Evolutionary conservation across 2,888 invertebrate species (phyloP), one percentile per base, ranked within the genome.

Genomic region (Cheilosia impressa): DNA sequence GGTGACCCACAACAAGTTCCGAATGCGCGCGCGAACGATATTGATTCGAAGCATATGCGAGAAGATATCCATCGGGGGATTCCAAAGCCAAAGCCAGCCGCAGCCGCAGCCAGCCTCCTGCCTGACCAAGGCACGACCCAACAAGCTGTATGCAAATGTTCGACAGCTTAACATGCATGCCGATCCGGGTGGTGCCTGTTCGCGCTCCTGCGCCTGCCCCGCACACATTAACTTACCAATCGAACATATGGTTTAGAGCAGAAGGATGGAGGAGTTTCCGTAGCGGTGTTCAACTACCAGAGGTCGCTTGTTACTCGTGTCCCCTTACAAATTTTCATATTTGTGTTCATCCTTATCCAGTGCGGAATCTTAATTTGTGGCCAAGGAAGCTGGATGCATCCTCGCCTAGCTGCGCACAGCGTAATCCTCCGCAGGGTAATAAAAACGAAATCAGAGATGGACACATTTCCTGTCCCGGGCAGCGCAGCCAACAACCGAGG

Each of bases 131-230:
- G 85, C 85, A 85, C 85, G 80, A 84, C 79, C 79, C 80, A 73
- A 77, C 84, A 84, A 71, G 83, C 72, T 81, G 87, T 88, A 87
- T 88, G 87, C 87, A 88, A 88, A 88, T 87, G 81, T 87, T 84
- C 80, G 77, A 87, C 82, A 79, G 82, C 78, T 87, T 68, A 62
- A 87, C 81, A 88, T 85, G 82, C 81, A 84, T 87, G 81, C 68
- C 55, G 75, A 52, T 79, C 68, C 13, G 62, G 41, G 66, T 52
- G 62, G 78, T 71, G 60, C 17, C 19, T 9, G 52, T 41, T 57
- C 55, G 15, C 27, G 7, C 2, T 47, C 10, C 15, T 41, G 45
- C 27, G 6, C 52, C 22, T 19, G 19, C 38, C 41, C 38, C 34
- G 27, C 55, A 19, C 27, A 60, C 52, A 72, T 52, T 52, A 41